phyloP scores from a whole-genome alignment of 1,140 invertebrate species.

The Homalodisca vitripennis region DNA sequence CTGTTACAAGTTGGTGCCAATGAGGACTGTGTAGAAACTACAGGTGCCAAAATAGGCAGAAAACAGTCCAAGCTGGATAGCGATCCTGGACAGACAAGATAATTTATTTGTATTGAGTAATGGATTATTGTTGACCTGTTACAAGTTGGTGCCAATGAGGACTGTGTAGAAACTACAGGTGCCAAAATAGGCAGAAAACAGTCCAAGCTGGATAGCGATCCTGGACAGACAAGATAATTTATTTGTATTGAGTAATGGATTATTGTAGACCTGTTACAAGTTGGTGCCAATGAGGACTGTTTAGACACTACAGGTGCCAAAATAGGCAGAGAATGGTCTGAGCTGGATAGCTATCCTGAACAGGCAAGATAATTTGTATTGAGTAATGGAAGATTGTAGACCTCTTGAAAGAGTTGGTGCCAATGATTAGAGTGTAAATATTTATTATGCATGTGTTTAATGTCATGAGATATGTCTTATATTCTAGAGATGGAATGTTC shows the following conservation, averaged over 20 bases:
- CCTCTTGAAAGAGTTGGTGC: slow-evolving; percentile 66
- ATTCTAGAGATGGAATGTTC: too few species aligned
- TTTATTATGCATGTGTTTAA: slow-evolving; percentile 47
- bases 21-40: too few species aligned
- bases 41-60: too few species aligned
- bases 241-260: too few species aligned
- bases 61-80: too few species aligned
- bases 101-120: too few species aligned
- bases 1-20: too few species aligned
- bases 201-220: slow-evolving; percentile 35
- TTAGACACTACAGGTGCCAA: slow-evolving; percentile 79
- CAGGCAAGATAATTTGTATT: slow-evolving; percentile 30
- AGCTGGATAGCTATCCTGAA: slow-evolving; percentile 38
- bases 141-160: slow-evolving; percentile 72
- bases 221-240: slow-evolving; percentile 35
- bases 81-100: too few species aligned
- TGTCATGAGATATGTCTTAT: background rate
- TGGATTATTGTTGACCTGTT: too few species aligned
- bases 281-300: slow-evolving; percentile 76
- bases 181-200: slow-evolving; percentile 76
- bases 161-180: slow-evolving; percentile 83
- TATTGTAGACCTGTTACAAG: slow-evolving; percentile 67
- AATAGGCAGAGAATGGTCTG: slow-evolving; percentile 69
- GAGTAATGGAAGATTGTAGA: too few species aligned
- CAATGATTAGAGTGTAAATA: slow-evolving; percentile 78